Conservation (phyloP, 2,888 invertebrate species). For the Nymphalis urticae region DNA sequence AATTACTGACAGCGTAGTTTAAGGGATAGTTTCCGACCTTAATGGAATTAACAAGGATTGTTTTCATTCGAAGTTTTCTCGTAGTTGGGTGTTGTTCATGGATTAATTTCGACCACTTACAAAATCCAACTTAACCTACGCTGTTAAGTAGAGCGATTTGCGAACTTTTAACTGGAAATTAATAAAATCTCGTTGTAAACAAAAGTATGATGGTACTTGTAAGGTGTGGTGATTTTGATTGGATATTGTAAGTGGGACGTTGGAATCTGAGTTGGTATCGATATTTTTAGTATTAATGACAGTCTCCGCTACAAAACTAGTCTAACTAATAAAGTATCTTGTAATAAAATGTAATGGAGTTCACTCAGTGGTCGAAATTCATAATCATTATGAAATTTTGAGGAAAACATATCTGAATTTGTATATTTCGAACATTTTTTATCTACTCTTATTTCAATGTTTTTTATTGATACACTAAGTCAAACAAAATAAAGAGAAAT, state of each 20-base stretch:
- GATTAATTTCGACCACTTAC: constrained; percentile 33
- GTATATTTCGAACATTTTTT: too few relatives aligned
- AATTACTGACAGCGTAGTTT: constrained; percentile 1
- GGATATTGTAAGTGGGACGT: background rate
- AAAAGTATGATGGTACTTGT: background rate
- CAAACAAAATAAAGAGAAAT: too few relatives aligned
- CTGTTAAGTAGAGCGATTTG: constrained; percentile 13
- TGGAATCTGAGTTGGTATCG: too few relatives aligned
- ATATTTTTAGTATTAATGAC: too few relatives aligned
- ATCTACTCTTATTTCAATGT: too few relatives aligned
- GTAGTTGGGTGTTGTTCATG: constrained; percentile 26
- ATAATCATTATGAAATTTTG: too few relatives aligned
- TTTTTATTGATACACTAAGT: too few relatives aligned
- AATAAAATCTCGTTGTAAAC: background rate
- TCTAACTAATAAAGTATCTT: too few relatives aligned
- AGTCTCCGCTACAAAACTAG: too few relatives aligned
- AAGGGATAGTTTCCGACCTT: constrained; percentile 21
- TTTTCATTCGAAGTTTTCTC: constrained; percentile 16
- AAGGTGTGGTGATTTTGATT: background rate
- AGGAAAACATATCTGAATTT: too few relatives aligned
- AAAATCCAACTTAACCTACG: constrained; percentile 17
- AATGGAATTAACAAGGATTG: constrained; percentile 23
- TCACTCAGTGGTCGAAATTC: too few relatives aligned
- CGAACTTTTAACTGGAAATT: constrained; percentile 5
- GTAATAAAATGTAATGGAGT: too few relatives aligned